A percentile compares a stretch with the other conserved stretches of the same genome.
phyloP scores from a whole-genome alignment of 2,113 vertebrate species.

The Amphilophus citrinellus region DNA sequence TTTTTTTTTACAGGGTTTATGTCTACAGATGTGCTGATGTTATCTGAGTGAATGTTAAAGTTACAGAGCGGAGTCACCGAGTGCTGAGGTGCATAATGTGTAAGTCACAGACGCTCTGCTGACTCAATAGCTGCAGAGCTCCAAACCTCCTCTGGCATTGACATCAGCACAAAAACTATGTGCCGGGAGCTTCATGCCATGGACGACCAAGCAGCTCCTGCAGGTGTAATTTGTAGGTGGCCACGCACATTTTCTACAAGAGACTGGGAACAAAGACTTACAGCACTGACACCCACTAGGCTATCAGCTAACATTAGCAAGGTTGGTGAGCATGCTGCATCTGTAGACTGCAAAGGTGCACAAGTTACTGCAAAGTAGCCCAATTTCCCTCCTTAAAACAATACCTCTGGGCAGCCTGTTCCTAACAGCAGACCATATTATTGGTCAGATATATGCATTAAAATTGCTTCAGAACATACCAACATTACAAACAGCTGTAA shows the following conservation, averaged over 20 bases:
- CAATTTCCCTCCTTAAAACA: not conserved
- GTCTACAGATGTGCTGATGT: not conserved
- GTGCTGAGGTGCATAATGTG: too few species aligned
- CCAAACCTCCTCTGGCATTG: too few species aligned
- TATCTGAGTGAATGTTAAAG: not conserved
- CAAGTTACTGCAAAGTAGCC: not conserved
- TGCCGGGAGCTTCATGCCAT: not conserved
- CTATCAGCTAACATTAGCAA: not conserved
- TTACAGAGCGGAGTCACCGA: too few species aligned
- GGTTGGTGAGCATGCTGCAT: not conserved
- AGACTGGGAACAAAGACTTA: not conserved
- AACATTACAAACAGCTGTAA: not conserved
- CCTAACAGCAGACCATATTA: not conserved
- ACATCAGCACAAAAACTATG: too few species aligned
- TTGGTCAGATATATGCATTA: not conserved
- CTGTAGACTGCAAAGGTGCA: not conserved
- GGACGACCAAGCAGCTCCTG: not conserved
- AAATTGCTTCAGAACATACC: not conserved
- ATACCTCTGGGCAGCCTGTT: not conserved
- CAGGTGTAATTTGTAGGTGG: not conserved
- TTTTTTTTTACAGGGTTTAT: not conserved
- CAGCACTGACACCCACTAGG: not conserved
- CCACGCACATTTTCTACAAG: not conserved
- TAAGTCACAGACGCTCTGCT: too few species aligned
- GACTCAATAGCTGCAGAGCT: too few species aligned